Conservation (phyloP, 2,888 invertebrate species). For the Peribatodes rhomboidaria region DNA sequence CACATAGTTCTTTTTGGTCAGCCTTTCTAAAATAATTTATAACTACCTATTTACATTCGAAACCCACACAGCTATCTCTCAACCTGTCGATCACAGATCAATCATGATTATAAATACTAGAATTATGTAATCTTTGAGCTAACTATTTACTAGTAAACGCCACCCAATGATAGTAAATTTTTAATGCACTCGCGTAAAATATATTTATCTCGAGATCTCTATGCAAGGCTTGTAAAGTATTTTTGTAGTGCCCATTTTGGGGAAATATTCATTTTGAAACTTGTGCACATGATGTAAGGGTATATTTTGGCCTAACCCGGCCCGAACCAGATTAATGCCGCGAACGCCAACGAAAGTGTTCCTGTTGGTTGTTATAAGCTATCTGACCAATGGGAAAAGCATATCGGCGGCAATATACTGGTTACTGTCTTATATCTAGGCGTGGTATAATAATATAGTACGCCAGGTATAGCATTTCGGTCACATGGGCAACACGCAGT, state of each 20-base stretch:
- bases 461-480: too few relatives aligned
- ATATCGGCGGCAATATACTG: too few relatives aligned
- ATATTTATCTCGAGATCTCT: neutral
- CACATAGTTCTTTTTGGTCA: conserved; percentile 39
- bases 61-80: conserved; percentile 40
- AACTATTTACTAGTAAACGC: neutral
- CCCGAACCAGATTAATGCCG: too few relatives aligned
- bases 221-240: neutral
- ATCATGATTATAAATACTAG: conserved; percentile 47
- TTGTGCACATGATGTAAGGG: too few relatives aligned
- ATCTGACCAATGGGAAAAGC: too few relatives aligned
- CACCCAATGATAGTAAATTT: too few relatives aligned
- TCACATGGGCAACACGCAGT: too few relatives aligned
- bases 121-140: conserved; percentile 53
- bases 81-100: conserved; percentile 65
- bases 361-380: too few relatives aligned
- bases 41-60: conserved; percentile 49
- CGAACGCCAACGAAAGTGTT: too few relatives aligned
- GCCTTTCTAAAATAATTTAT: conserved; percentile 44
- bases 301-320: too few relatives aligned
- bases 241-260: neutral
- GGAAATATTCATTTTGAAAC: neutral
- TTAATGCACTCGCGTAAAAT: neutral
- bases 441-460: too few relatives aligned
- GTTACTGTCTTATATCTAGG: too few relatives aligned